phyloP scores from a whole-genome alignment of 2,888 invertebrate species.

The Leptothorax acervorum region DNA sequence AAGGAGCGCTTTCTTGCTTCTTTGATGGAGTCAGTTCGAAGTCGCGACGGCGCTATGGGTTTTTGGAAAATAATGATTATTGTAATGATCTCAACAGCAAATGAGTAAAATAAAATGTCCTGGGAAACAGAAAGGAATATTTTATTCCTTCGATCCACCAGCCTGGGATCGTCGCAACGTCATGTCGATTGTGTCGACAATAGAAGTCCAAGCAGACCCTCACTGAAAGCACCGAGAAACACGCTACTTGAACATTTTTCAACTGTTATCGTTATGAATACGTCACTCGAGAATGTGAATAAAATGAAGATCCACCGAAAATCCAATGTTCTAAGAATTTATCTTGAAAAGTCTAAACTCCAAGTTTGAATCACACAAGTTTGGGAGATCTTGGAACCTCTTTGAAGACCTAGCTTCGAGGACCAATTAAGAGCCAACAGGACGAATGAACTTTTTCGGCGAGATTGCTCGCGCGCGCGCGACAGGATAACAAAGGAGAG shows the following conservation, averaged over 20 bases:
- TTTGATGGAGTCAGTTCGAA: background rate
- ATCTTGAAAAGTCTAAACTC: background rate
- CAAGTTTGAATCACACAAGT: background rate
- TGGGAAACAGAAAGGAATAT: background rate
- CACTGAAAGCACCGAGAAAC: background rate
- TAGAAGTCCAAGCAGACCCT: background rate
- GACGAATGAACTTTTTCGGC: constrained; percentile 16
- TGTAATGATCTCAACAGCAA: background rate
- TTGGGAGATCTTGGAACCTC: background rate
- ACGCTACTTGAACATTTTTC: background rate
- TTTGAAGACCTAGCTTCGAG: background rate
- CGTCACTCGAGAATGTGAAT: background rate
- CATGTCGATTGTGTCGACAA: background rate
- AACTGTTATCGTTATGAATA: background rate
- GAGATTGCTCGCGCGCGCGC: background rate
- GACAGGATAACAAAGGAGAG: constrained; percentile 13
- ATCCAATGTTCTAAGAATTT: background rate
- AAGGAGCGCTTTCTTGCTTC: background rate
- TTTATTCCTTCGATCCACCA: background rate
- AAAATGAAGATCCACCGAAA: background rate
- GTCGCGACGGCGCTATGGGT: background rate
- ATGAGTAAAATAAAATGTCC: background rate
- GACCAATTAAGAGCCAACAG: background rate
- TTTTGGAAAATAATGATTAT: background rate
- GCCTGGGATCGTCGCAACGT: background rate